phyloP scores from a whole-genome alignment of 2,888 invertebrate genomes.

The Branchipolynoe longqiensis region DNA sequence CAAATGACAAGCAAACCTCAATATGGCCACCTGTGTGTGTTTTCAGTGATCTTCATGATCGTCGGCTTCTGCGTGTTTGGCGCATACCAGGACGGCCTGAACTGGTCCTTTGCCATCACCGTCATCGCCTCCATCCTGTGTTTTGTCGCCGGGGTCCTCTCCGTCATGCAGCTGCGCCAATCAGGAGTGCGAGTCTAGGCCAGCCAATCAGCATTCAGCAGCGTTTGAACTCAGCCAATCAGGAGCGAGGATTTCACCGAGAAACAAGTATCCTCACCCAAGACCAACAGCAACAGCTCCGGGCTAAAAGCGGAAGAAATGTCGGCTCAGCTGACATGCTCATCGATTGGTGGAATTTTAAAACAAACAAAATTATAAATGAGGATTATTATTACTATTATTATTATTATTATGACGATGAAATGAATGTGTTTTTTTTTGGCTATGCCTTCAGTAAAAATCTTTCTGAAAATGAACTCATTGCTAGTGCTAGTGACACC shows the following conservation, averaged over 20 bases:
- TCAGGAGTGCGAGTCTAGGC: conserved; percentile 68
- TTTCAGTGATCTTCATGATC: conserved; percentile 69
- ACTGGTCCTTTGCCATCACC: conserved; percentile 68
- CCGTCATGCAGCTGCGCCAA: conserved; percentile 67
- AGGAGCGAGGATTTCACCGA: conserved; percentile 4
- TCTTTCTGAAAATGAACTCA: conserved; percentile 18
- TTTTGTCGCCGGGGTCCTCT: conserved; percentile 68
- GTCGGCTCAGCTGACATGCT: conserved; percentile 2
- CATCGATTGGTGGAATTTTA: conserved; percentile 35
- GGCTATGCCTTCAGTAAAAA: conserved; percentile 40
- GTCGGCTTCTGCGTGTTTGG: conserved; percentile 68
- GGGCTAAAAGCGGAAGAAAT: conserved; percentile 26
- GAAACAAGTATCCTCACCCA: too few relatives aligned
- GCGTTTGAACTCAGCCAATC: conserved; percentile 23
- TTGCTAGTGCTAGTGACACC: conserved; percentile 54
- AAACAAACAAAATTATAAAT: background rate
- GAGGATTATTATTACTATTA: conserved; percentile 17
- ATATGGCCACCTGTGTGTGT: background rate
- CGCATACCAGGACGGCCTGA: conserved; percentile 58
- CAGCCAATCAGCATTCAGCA: background rate
- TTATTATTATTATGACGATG: too few relatives aligned
- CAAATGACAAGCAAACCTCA: background rate
- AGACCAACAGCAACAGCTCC: conserved; percentile 35
- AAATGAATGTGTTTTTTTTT: conserved; percentile 8
- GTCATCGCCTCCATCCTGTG: conserved; percentile 66